These are phyloP conservation scores for Buceros bicornis DNA, from an alignment of 2,797 vertebrate genomes.

Conservation along the genomic window DNA sequence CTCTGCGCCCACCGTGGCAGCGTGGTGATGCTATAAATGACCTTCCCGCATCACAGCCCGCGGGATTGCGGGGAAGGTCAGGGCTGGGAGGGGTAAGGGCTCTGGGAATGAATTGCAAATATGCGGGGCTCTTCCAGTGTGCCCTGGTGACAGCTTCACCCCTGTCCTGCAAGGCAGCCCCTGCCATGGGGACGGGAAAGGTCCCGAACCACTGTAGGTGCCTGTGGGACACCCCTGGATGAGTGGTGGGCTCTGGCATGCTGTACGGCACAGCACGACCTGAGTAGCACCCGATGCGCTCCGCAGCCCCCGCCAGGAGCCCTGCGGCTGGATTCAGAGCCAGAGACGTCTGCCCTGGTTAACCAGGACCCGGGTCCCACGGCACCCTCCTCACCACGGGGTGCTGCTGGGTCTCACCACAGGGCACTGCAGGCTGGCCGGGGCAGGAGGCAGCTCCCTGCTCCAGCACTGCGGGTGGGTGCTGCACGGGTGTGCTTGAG, in stretches of 20 bases:
- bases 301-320: neutral
- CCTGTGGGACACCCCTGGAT: rapidly evolving
- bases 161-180: neutral
- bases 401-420: neutral
- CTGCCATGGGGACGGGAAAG: rapidly evolving
- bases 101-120: conserved; percentile 29
- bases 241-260: rapidly evolving
- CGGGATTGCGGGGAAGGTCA: neutral
- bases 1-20: neutral
- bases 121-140: neutral
- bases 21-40: neutral
- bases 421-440: neutral
- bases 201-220: neutral
- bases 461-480: rapidly evolving
- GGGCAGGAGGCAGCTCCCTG: neutral
- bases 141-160: rapidly evolving
- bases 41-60: neutral
- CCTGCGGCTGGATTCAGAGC: neutral
- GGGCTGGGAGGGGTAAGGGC: neutral
- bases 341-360: neutral
- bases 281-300: rapidly evolving
- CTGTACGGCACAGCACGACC: neutral
- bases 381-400: neutral
- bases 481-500: neutral
- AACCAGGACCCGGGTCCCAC: rapidly evolving